phyloP scores from a whole-genome alignment of 2,888 invertebrate genomes.

The Laothoe populi region DNA sequence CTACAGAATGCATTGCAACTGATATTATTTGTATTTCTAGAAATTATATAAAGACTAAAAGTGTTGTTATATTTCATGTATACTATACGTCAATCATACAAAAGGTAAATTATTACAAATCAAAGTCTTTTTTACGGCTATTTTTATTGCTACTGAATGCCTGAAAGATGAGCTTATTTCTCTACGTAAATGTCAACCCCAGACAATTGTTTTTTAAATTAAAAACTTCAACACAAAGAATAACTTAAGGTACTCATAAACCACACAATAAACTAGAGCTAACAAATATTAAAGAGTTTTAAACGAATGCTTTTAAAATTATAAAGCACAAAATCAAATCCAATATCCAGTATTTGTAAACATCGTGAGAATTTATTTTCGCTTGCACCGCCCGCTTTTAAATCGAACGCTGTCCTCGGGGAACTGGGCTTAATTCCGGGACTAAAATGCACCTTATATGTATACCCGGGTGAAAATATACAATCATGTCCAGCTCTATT shows the following conservation, averaged over 20 bases:
- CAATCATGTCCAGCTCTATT: slow-evolving; percentile 8
- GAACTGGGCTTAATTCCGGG: slow-evolving; percentile 6
- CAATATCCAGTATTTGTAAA: slow-evolving; percentile 16
- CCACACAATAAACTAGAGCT: background rate
- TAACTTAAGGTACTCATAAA: too few species aligned
- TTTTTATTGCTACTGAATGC: too few species aligned
- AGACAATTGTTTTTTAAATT: too few species aligned
- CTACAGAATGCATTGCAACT: too few species aligned
- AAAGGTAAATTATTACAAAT: too few species aligned
- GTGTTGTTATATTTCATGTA: too few species aligned
- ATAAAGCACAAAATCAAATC: slow-evolving; percentile 1
- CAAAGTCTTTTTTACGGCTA: too few species aligned
- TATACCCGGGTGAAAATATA: slow-evolving; percentile 6
- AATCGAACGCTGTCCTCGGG: slow-evolving; percentile 2
- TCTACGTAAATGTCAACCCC: background rate
- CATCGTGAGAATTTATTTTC: slow-evolving; percentile 5
- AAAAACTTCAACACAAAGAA: background rate
- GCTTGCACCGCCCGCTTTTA: slow-evolving; percentile 9
- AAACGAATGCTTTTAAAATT: slow-evolving; percentile 19
- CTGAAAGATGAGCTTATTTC: too few species aligned
- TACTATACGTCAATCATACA: too few species aligned
- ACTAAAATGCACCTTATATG: slow-evolving; percentile 20
- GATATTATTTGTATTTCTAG: too few species aligned
- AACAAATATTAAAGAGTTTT: background rate
- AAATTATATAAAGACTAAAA: too few species aligned